Evolutionary conservation across 2,113 vertebrate species (phyloP).

Genomic region (Potamarius usumacintae): DNA sequence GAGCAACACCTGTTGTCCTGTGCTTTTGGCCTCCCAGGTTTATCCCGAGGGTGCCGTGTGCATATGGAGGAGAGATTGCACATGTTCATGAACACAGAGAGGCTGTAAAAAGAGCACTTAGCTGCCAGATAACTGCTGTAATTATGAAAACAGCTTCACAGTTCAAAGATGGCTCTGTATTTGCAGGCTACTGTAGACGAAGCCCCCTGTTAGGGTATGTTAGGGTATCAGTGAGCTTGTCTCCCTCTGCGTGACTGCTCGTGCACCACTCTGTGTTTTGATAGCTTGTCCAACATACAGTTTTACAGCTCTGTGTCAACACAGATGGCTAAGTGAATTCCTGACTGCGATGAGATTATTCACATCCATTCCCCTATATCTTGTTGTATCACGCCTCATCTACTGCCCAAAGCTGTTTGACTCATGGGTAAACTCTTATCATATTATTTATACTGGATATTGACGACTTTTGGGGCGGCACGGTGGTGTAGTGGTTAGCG

Average conservation of each 20-base stretch:
- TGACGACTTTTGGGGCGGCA: too few relatives aligned
- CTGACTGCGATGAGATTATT: neutral
- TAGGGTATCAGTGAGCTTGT: slow-evolving; percentile 15
- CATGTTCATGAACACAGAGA: slow-evolving; percentile 29
- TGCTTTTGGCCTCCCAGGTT: slow-evolving; percentile 45
- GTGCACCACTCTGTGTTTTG: neutral
- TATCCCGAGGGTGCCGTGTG: slow-evolving; percentile 34
- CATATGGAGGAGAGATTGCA: slow-evolving; percentile 46
- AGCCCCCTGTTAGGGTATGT: neutral
- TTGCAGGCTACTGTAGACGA: slow-evolving; percentile 27
- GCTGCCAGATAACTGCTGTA: slow-evolving; percentile 45
- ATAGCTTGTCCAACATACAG: neutral
- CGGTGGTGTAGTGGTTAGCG: too few relatives aligned
- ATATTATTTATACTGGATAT: neutral
- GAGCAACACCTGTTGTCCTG: slow-evolving; percentile 50
- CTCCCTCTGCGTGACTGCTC: slow-evolving; percentile 7
- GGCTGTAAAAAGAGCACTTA: slow-evolving; percentile 44
- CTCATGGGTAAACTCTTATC: neutral
- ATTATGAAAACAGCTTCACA: slow-evolving; percentile 49
- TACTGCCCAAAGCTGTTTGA: neutral
- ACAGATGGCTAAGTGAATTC: neutral
- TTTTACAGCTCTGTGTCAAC: slow-evolving; percentile 1
- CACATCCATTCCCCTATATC: neutral
- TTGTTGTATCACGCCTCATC: slow-evolving; percentile 1
- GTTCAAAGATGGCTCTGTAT: slow-evolving; percentile 31